Base-by-base conservation (phyloP, 1,140 invertebrate genomes). In the Druon quercuslanigerum region DNA sequence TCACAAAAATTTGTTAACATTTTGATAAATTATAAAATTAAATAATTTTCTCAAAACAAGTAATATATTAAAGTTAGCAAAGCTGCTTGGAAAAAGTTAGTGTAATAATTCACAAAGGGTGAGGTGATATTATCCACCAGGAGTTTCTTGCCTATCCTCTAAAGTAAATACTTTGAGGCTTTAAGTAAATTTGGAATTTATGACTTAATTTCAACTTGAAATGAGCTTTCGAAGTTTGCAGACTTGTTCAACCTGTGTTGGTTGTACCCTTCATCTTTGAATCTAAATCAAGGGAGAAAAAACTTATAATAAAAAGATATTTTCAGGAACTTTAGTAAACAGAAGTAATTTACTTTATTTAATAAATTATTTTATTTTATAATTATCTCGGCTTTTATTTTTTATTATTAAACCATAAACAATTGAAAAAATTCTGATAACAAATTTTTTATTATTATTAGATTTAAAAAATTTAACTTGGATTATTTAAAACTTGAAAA, bases 131-230 rank as follows among this genome's bases (percentile, higher is more conserved):
- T 84, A 81, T 84, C n/a, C 79, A 77, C 60, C 13, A 46, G 40
- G 16, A 12, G 52, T 56, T 77, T 60, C 51, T 81, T 81, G 71
- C 79, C 46, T 52, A 72, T 74, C 80, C 74, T 78, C 52, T 74
- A 73, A 84, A 81, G 60, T 66, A 66, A 66, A 82, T 79, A 77
- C 75, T 76, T 74, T 74, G 74, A 80, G 54, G 72, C 66, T 73
- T 46, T 56, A 77, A 85, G 81, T 87, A 86, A 87, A 86, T 87
- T 86, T 87, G 9, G 81, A 84, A 87, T 87, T 87, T 87, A 87
- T 87, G 70, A 86, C 81, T 83, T 46, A 86, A 87, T 87, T 79
- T 82, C 73, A 84, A 84, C 83, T 85, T 84, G 73, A 85, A 85
- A 87, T 78, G 82, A 72, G 82, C 72, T 66, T 66, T 66, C 14